phyloP scores from a whole-genome alignment of 2,888 invertebrate genomes.

The Agrochola macilenta region DNA sequence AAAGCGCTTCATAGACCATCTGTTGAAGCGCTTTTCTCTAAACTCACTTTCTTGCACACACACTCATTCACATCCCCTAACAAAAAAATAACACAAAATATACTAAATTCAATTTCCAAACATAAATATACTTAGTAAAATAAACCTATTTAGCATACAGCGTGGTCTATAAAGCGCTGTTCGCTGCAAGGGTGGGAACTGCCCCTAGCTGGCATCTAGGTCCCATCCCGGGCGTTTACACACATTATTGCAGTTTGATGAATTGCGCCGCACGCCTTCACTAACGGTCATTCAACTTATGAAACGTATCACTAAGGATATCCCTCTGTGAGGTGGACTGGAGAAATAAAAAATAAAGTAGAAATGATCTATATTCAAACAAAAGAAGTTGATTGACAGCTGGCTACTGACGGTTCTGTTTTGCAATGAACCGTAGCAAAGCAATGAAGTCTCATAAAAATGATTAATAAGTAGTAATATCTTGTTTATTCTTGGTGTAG shows the following conservation, averaged over 20 bases:
- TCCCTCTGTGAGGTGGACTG: conserved; percentile 30
- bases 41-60: neutral
- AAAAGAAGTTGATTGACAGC: conserved; percentile 36
- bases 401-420: conserved; percentile 2
- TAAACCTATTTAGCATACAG: conserved; percentile 5
- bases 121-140: neutral
- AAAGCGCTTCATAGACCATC: conserved; percentile 84
- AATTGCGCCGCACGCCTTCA: conserved; percentile 78
- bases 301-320: conserved; percentile 58
- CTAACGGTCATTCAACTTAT: conserved; percentile 83
- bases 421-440: conserved; percentile 3
- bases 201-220: conserved; percentile 82
- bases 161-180: conserved; percentile 77
- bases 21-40: conserved; percentile 44
- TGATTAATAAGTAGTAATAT: neutral
- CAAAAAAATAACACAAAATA: neutral
- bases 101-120: neutral
- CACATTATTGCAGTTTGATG: conserved; percentile 87
- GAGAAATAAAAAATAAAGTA: conserved; percentile 30
- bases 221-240: conserved; percentile 82
- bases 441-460: neutral
- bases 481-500: neutral
- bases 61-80: neutral
- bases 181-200: conserved; percentile 68
- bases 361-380: conserved; percentile 24